phyloP scores from a whole-genome alignment of 2,797 vertebrate genomes.

The Pipistrellus pipistrellus region DNA sequence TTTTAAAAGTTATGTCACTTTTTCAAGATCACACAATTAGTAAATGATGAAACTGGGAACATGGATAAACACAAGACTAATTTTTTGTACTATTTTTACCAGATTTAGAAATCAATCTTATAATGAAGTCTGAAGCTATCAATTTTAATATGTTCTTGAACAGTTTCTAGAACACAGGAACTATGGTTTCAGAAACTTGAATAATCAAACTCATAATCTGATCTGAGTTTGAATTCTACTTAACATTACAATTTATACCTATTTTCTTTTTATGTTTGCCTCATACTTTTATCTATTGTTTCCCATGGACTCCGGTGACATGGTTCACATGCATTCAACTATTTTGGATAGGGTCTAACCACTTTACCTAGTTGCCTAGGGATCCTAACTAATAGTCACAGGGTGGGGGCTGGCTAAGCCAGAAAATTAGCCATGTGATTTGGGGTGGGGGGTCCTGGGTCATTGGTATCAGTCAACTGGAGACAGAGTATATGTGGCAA shows the following conservation, averaged over 20 bases:
- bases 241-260: slow-evolving; percentile 8
- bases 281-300: neutral
- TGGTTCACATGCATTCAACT: neutral
- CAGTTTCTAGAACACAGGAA: neutral
- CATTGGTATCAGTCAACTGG: neutral
- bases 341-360: neutral
- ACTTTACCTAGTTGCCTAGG: neutral
- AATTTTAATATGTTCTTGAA: neutral
- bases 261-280: neutral
- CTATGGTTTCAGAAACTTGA: neutral
- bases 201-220: neutral
- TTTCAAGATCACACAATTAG: neutral
- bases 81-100: neutral
- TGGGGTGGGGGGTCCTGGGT: neutral
- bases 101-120: slow-evolving; percentile 9
- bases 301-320: neutral
- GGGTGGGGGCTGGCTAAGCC: too few species aligned
- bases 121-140: neutral
- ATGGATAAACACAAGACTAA: neutral
- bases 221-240: neutral
- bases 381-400: neutral
- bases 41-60: neutral
- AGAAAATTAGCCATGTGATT: slow-evolving; percentile 7
- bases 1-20: neutral
- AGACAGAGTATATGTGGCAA: neutral